Evolutionary conservation across 2,113 vertebrate genomes (phyloP).

Genomic region (Apodemus speciosus): DNA sequence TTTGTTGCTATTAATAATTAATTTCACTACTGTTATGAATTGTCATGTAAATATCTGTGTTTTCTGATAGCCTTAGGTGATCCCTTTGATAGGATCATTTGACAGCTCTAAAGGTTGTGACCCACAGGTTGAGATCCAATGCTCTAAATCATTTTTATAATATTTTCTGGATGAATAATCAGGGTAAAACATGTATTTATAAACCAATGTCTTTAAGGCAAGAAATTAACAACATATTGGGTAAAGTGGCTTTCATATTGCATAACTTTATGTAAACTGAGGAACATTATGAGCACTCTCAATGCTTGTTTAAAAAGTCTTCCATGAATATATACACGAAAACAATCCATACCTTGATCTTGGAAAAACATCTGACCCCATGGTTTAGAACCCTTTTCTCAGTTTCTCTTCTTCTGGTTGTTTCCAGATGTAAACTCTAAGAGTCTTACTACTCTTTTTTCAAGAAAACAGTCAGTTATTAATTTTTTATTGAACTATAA

Average conservation of each 20-base stretch:
- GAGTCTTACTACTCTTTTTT: constrained; percentile 46
- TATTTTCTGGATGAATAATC: constrained; percentile 14
- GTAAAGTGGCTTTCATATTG: background rate
- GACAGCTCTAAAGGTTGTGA: background rate
- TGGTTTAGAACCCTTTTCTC: constrained; percentile 53
- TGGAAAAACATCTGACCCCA: constrained; percentile 69
- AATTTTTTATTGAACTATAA: background rate
- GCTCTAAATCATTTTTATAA: background rate
- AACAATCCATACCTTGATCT: constrained; percentile 75
- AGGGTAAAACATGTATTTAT: background rate
- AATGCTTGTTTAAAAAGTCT: background rate
- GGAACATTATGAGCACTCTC: background rate
- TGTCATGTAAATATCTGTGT: background rate
- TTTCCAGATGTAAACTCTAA: constrained; percentile 46
- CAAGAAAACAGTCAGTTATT: constrained; percentile 50
- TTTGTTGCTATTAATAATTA: background rate
- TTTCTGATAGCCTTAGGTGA: background rate
- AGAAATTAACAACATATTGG: constrained; percentile 15
- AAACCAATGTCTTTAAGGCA: constrained; percentile 20
- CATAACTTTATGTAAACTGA: background rate
- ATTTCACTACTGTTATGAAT: background rate
- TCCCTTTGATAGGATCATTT: background rate
- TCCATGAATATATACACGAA: background rate
- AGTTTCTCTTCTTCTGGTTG: constrained; percentile 62
- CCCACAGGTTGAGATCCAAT: background rate